A percentile compares a stretch with the other conserved stretches of the same genome.
phyloP scores from a whole-genome alignment of 2,113 vertebrate genomes.

The Leiothrix lutea region DNA sequence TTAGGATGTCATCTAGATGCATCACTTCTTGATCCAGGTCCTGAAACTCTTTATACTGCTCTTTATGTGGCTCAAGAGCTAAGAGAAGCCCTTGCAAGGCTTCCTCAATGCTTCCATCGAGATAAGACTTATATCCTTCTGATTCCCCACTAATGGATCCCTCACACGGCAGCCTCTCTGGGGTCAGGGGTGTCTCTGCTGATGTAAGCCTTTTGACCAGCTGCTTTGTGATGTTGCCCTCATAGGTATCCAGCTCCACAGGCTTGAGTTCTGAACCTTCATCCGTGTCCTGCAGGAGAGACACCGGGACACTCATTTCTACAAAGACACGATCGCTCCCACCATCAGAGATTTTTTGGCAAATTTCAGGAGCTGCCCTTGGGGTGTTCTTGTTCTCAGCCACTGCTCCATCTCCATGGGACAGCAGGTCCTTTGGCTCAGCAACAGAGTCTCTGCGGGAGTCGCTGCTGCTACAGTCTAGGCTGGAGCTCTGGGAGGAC shows the following conservation, averaged over 20 bases:
- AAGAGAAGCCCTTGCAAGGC: conserved; percentile 88
- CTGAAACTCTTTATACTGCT: conserved; percentile 90
- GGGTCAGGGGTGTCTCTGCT: conserved; percentile 71
- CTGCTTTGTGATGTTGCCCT: conserved; percentile 92
- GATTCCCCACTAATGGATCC: conserved; percentile 79
- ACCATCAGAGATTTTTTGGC: conserved; percentile 44
- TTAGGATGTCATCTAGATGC: conserved; percentile 92
- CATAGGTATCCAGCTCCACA: conserved; percentile 90
- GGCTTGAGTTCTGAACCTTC: conserved; percentile 90
- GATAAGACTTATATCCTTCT: conserved; percentile 83
- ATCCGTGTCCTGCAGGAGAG: conserved; percentile 76
- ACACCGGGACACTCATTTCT: conserved; percentile 70
- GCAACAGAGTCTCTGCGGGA: conserved; percentile 23
- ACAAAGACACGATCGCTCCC: conserved; percentile 74
- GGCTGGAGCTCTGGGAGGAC: conserved; percentile 27
- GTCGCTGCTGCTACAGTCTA: conserved; percentile 6
- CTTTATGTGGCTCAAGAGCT: conserved; percentile 86
- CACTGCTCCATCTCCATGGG: background rate
- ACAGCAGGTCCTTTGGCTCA: background rate
- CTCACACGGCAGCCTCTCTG: conserved; percentile 61
- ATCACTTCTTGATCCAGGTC: conserved; percentile 92
- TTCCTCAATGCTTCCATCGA: conserved; percentile 91
- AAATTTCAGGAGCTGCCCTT: background rate
- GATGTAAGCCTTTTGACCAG: conserved; percentile 93
- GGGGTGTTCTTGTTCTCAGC: background rate